These are phyloP conservation scores for Stegastes partitus DNA, from an alignment of 2,113 vertebrate genomes.

Conservation along the genomic window DNA sequence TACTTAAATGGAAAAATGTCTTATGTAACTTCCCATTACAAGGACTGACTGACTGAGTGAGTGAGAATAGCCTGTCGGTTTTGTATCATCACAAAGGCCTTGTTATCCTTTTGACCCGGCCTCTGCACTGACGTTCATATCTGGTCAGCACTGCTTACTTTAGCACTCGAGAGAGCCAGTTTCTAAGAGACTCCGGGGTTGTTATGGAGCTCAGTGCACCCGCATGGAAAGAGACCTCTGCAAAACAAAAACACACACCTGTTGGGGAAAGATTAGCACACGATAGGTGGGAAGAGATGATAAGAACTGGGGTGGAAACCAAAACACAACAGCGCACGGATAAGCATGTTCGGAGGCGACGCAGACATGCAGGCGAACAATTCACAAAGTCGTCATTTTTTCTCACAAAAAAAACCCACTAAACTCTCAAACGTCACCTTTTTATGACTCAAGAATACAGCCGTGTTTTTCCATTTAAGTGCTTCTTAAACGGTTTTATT, in stretches of 20 bases:
- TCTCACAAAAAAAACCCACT: conserved; percentile 4
- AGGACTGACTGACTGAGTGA: conserved; percentile 25
- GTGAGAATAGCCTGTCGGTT: conserved; percentile 37
- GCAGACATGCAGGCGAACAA: neutral
- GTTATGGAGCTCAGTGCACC: conserved; percentile 47
- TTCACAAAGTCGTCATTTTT: neutral
- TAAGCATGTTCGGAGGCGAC: neutral
- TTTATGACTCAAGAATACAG: neutral
- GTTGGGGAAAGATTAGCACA: conserved; percentile 36
- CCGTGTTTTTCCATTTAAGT: neutral
- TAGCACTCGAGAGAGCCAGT: conserved; percentile 33
- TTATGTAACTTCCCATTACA: conserved; percentile 22
- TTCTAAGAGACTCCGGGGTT: conserved; percentile 47
- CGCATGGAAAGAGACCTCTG: conserved; percentile 51
- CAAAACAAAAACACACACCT: conserved; percentile 51
- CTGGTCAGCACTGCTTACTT: conserved; percentile 45
- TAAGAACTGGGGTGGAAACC: conserved; percentile 43
- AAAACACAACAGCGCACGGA: conserved; percentile 19
- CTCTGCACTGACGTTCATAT: conserved; percentile 33
- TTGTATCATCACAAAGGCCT: conserved; percentile 33
- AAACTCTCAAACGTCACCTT: conserved; percentile 3
- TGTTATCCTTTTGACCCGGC: conserved; percentile 31
- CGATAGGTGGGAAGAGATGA: conserved; percentile 52
- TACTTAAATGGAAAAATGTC: conserved; percentile 14
- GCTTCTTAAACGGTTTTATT: neutral